phyloP scores from a whole-genome alignment of 2,888 invertebrate genomes.

The Athalia circularis region DNA sequence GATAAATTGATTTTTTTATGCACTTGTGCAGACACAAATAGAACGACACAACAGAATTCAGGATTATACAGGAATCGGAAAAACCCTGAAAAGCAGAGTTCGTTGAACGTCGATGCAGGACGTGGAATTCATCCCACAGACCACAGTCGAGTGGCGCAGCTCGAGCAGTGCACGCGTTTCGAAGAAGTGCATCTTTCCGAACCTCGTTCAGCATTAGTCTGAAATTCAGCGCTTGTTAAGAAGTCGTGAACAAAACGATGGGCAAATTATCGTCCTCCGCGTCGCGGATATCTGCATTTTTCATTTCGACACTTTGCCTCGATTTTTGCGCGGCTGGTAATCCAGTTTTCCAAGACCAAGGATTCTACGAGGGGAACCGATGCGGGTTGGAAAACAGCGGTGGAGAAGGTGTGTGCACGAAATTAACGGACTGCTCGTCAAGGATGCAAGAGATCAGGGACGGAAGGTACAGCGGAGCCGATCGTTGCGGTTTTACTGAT shows the following conservation, averaged over 20 bases:
- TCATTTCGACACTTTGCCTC: not conserved
- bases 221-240: too few relatives aligned
- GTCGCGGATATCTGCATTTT: not conserved
- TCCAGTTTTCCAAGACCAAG: not conserved
- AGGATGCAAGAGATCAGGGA: not conserved
- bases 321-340: not conserved
- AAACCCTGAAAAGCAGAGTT: too few relatives aligned
- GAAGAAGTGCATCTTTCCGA: too few relatives aligned
- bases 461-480: slow-evolving; percentile 17
- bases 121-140: not conserved
- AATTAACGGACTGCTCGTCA: not conserved
- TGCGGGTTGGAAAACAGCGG: slow-evolving; percentile 6
- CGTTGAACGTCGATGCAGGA: too few relatives aligned
- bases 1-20: too few relatives aligned
- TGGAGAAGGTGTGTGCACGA: slow-evolving; percentile 14
- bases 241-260: too few relatives aligned
- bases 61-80: too few relatives aligned
- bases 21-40: too few relatives aligned
- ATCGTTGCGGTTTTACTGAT: slow-evolving; percentile 74
- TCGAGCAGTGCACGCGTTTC: not conserved
- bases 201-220: too few relatives aligned
- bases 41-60: too few relatives aligned
- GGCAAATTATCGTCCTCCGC: too few relatives aligned
- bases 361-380: slow-evolving; percentile 17
- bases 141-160: not conserved